Evolutionary conservation across 2,888 invertebrate species (phyloP).

Genomic region (Didymodactylos carnosus): DNA sequence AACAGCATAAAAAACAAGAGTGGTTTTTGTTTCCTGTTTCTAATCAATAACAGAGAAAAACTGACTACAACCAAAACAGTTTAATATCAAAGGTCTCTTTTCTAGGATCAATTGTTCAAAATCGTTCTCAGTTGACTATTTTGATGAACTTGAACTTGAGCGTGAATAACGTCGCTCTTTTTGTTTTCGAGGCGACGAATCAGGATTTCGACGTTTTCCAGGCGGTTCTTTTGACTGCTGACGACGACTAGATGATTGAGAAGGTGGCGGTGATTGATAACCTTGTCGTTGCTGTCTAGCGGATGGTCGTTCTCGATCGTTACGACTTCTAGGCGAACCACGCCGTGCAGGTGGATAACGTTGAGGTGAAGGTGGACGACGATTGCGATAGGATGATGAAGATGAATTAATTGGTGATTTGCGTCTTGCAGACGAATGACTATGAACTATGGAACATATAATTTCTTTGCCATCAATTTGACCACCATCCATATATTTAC

Average conservation of each 20-base stretch:
- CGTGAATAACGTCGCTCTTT: neutral
- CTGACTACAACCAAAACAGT: too few species aligned
- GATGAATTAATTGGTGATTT: neutral
- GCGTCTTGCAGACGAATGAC: neutral
- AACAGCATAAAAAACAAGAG: too few species aligned
- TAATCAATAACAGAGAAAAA: too few species aligned
- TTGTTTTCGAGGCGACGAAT: neutral
- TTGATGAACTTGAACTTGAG: neutral
- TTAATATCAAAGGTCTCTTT: too few species aligned
- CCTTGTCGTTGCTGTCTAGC: too few species aligned
- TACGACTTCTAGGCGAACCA: neutral
- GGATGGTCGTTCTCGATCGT: too few species aligned
- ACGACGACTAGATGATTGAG: neutral
- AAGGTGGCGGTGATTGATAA: neutral
- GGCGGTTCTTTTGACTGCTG: too few species aligned
- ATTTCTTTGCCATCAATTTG: slow-evolving; percentile 90
- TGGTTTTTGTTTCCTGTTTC: too few species aligned
- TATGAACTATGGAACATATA: slow-evolving; percentile 44
- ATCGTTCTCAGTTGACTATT: neutral
- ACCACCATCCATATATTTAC: slow-evolving; percentile 98
- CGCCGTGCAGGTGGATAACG: neutral
- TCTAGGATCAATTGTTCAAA: too few species aligned
- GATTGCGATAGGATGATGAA: too few species aligned
- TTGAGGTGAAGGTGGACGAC: neutral
- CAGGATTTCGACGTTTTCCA: neutral